Base-by-base conservation (phyloP, 2,113 vertebrate species). In the Gorilla gorilla region DNA sequence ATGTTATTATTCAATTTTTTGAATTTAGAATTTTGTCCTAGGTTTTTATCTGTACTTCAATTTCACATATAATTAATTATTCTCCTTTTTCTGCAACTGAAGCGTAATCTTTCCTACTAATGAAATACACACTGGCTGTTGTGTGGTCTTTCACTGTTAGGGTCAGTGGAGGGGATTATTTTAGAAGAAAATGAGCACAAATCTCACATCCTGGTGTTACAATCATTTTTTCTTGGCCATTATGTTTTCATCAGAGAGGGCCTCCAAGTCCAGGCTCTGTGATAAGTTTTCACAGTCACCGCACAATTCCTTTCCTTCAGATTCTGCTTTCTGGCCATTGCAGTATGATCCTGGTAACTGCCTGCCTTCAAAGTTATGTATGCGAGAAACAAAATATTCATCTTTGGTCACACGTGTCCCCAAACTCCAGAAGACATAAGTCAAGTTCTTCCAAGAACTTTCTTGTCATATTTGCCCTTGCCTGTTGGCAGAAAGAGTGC, bases 1-100 rank as follows among this genome's bases (percentile, higher is more conserved):
- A 13, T 43, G 57, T 25, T 55, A 90, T 27, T 35, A 72, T 73
- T 93, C 38, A 93, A 20, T 97, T 64, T 87, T 87, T 30, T 93
- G 18, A 9, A 80, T 52, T 84, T 88, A 52, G 32, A 84, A 35
- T 48, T 38, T 88, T 87, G 9, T 14, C 14, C 18, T 70, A 48
- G 8, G 25, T 52, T 90, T 43, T 45, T 73, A 38, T 16, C 13
- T 57, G 3, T 22, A 23, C 5, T 66, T 64, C 27, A 38, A 30
- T 43, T 88, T 83, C 8, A 40, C 35, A 25, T 70, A 27, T 80
- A 89, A 9, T 50, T 86, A 50, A 70, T 79, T 80, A 66, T 57
- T 80, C 25, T 88, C 35, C 35, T 45, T 35, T 57, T 68, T 57
- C 1, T 17, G 43, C 18, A 73, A 66, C 17, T 11, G 8, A 66